Evolutionary conservation across 2,888 invertebrate species (phyloP).

Genomic region (Agrochola circellaris): DNA sequence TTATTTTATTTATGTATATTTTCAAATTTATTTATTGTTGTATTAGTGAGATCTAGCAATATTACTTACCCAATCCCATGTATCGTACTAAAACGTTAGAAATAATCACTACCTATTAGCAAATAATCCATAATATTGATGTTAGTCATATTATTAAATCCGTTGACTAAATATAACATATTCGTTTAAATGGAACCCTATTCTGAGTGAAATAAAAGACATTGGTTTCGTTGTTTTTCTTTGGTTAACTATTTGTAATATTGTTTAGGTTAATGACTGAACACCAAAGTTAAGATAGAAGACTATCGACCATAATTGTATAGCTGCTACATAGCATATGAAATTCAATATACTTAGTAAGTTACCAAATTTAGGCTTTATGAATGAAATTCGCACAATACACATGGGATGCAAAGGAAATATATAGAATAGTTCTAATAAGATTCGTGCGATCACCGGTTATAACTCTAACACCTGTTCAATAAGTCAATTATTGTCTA

Average conservation of each 20-base stretch:
- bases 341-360: slow-evolving; percentile 66
- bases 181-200: slow-evolving; percentile 64
- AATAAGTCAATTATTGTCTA: slow-evolving; percentile 55
- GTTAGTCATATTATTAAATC: slow-evolving; percentile 65
- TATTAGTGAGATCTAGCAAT: slow-evolving; percentile 57
- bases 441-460: slow-evolving; percentile 36
- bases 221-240: slow-evolving; percentile 82
- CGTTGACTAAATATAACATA: slow-evolving; percentile 60
- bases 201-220: slow-evolving; percentile 82
- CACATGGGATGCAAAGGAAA: slow-evolving; percentile 53
- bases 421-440: slow-evolving; percentile 45
- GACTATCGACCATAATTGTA: slow-evolving; percentile 68
- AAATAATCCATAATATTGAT: slow-evolving; percentile 62
- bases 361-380: slow-evolving; percentile 82
- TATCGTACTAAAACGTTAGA: slow-evolving; percentile 59
- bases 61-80: slow-evolving; percentile 51
- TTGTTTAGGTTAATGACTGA: slow-evolving; percentile 82
- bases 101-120: slow-evolving; percentile 58
- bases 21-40: slow-evolving; percentile 48
- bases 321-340: slow-evolving; percentile 58
- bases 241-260: slow-evolving; percentile 86
- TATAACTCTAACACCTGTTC: slow-evolving; percentile 24
- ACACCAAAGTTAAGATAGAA: slow-evolving; percentile 82
- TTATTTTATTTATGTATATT: slow-evolving; percentile 53
- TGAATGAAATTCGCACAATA: slow-evolving; percentile 78